These are phyloP conservation scores for Poecilia picta DNA, from an alignment of 2,797 vertebrate genomes.

Conservation along the genomic window DNA sequence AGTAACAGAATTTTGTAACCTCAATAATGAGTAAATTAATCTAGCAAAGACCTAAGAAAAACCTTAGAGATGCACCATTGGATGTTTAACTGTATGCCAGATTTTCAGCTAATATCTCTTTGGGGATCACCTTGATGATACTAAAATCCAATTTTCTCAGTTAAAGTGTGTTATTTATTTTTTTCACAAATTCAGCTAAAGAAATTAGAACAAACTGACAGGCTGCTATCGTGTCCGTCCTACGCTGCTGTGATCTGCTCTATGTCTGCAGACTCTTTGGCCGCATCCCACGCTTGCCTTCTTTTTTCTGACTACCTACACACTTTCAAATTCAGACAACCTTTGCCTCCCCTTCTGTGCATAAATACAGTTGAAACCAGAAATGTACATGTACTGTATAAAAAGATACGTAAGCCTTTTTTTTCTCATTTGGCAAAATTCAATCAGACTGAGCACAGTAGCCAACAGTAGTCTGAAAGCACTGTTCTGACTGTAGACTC, in stretches of 20 bases:
- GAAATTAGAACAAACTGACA: not conserved
- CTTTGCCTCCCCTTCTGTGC: not conserved
- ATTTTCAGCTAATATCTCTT: not conserved
- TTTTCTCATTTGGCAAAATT: not conserved
- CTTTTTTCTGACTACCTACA: conserved; percentile 4
- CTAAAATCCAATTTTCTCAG: not conserved
- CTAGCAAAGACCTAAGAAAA: not conserved
- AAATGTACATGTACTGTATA: not conserved
- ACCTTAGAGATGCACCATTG: not conserved
- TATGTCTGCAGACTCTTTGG: not conserved
- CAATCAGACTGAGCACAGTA: not conserved
- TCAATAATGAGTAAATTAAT: not conserved
- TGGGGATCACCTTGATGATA: not conserved
- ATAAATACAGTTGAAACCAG: conserved; percentile 3
- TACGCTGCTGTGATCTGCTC: not conserved
- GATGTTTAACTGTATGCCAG: not conserved
- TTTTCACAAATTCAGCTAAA: not conserved
- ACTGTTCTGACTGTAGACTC: not conserved
- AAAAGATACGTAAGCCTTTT: not conserved
- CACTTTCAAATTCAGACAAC: not conserved
- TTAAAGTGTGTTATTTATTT: not conserved
- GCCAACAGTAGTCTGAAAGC: not conserved
- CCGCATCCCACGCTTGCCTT: conserved; percentile 18
- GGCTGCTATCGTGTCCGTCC: not conserved
- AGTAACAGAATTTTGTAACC: not conserved